A percentile compares a stretch with the other conserved stretches of the same genome.
phyloP scores from a whole-genome alignment of 2,888 invertebrate genomes.

The Xylocampa areola region DNA sequence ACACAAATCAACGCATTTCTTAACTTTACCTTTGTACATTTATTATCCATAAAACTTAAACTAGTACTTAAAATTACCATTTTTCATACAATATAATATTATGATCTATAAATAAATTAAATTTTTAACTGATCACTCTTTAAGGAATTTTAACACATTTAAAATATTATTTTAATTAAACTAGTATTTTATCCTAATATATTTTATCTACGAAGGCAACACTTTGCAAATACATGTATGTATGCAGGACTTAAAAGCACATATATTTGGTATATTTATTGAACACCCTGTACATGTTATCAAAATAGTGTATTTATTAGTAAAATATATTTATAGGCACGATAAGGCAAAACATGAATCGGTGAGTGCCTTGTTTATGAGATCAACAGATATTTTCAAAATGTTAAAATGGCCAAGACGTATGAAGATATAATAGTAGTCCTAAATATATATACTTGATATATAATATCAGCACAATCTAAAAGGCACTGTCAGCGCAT shows the following conservation, averaged over 20 bases:
- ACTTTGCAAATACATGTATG: conserved; percentile 77
- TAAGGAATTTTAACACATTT: conserved; percentile 58
- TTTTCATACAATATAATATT: conserved; percentile 63
- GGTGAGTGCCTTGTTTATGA: conserved; percentile 79
- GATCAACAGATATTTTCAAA: conserved; percentile 79
- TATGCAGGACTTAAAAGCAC: conserved; percentile 85
- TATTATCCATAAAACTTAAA: conserved; percentile 57
- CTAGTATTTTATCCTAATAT: conserved; percentile 46
- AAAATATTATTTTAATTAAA: conserved; percentile 50
- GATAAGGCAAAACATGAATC: conserved; percentile 79
- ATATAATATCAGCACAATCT: conserved; percentile 64
- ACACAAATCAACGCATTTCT: conserved; percentile 55
- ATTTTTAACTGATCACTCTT: conserved; percentile 67
- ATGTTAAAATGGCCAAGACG: conserved; percentile 55
- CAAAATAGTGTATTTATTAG: conserved; percentile 83
- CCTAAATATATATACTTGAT: conserved; percentile 51
- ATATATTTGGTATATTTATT: conserved; percentile 86
- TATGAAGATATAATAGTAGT: conserved; percentile 39
- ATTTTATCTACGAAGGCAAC: conserved; percentile 83
- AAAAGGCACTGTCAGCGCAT: conserved; percentile 68
- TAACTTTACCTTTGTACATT: conserved; percentile 71
- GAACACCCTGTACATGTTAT: conserved; percentile 88
- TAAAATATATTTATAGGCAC: conserved; percentile 80
- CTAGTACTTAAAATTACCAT: conserved; percentile 56
- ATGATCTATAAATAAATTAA: conserved; percentile 75